Evolutionary conservation across 2,113 vertebrate genomes (phyloP).

Genomic region (Tichodroma muraria): DNA sequence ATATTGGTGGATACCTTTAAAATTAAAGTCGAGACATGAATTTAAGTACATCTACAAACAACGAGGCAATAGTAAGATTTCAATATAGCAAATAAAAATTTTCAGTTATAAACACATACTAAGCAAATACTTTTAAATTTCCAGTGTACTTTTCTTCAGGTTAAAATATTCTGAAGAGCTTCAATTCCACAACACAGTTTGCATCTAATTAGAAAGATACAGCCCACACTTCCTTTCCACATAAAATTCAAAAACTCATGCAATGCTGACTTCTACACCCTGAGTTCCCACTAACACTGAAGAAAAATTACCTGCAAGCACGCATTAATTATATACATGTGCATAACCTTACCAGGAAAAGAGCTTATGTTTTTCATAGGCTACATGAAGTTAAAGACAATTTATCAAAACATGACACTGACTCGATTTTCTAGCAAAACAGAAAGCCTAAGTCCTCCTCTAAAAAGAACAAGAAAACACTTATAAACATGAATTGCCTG

Average conservation of each 20-base stretch:
- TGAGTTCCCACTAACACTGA: not conserved
- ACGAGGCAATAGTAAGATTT: not conserved
- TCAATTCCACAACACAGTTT: not conserved
- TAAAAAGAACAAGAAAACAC: not conserved
- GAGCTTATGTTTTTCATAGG: not conserved
- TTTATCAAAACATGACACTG: not conserved
- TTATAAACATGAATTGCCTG: not conserved
- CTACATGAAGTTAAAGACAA: not conserved
- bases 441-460: not conserved
- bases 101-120: not conserved
- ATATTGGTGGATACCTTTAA: not conserved
- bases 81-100: not conserved
- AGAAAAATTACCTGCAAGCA: not conserved
- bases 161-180: not conserved
- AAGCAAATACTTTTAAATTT: not conserved
- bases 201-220: not conserved
- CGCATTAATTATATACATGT: rapidly evolving
- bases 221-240: not conserved
- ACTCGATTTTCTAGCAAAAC: not conserved
- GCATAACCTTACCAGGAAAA: not conserved
- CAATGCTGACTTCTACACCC: not conserved
- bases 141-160: not conserved
- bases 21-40: not conserved
- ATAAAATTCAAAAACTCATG: not conserved
- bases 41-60: not conserved